Percentiles rank a stretch among this genome's conserved stretches.
These are phyloP conservation scores for Beris morrisii DNA, from an alignment of 2,888 invertebrate species.

Conservation along the genomic window DNA sequence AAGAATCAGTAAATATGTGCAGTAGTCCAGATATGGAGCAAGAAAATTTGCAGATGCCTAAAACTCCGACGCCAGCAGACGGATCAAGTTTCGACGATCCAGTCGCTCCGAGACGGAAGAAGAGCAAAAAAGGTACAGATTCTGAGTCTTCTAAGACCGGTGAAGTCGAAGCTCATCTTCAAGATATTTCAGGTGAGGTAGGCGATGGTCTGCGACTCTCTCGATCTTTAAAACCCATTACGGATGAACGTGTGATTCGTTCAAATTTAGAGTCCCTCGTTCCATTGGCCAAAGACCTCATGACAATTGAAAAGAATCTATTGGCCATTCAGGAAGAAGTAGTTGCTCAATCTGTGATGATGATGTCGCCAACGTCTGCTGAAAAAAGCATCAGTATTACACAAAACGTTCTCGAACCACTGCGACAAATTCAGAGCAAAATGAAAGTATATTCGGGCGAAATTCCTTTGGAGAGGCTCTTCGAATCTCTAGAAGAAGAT, in stretches of 20 bases:
- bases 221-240: slow-evolving; percentile 50
- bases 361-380: slow-evolving; percentile 68
- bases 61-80: no score
- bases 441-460: slow-evolving; percentile 59
- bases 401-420: slow-evolving; percentile 63
- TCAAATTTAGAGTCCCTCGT: slow-evolving; percentile 56
- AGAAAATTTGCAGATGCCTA: no score
- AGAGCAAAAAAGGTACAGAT: slow-evolving; percentile 51
- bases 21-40: slow-evolving; percentile 48
- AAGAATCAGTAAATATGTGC: slow-evolving; percentile 59
- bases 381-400: slow-evolving; percentile 69
- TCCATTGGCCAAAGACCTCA: slow-evolving; percentile 54
- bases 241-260: slow-evolving; percentile 58
- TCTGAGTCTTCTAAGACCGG: slow-evolving; percentile 53
- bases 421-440: slow-evolving; percentile 67
- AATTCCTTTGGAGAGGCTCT: slow-evolving; percentile 53
- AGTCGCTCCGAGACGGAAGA: slow-evolving; percentile 50
- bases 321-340: slow-evolving; percentile 67
- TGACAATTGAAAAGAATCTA: slow-evolving; percentile 61
- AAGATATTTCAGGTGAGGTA: slow-evolving; percentile 62
- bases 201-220: slow-evolving; percentile 58
- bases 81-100: slow-evolving; percentile 42
- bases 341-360: slow-evolving; percentile 64
- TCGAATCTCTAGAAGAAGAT: slow-evolving; percentile 63
- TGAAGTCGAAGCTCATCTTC: slow-evolving; percentile 54